Conservation (phyloP, 2,888 invertebrate species). For the Athripsodes cinereus region DNA sequence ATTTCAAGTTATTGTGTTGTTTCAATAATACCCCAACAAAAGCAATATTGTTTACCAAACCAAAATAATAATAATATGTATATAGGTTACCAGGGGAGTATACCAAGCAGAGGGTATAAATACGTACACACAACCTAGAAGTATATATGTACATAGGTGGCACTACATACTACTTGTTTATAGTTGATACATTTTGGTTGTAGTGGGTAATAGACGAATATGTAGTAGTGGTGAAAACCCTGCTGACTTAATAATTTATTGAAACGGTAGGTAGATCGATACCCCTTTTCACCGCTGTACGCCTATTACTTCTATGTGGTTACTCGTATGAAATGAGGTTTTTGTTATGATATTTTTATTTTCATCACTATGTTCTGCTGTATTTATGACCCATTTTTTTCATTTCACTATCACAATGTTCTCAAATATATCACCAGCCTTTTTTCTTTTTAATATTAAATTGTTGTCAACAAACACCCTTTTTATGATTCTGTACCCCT, state of each 20-base stretch:
- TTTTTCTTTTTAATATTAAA: no score
- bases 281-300: not conserved
- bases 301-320: not conserved
- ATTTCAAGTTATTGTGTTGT: no score
- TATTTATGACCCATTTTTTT: not conserved
- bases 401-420: not conserved
- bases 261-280: slow-evolving; percentile 1
- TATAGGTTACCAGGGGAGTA: not conserved
- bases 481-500: no score
- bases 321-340: not conserved
- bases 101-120: not conserved
- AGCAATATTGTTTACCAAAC: no score
- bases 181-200: not conserved
- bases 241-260: slow-evolving; percentile 2
- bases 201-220: not conserved
- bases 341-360: not conserved
- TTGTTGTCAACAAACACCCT: no score
- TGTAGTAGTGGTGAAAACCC: not conserved
- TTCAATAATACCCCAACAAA: no score
- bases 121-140: no score
- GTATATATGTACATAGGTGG: no score
- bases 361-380: not conserved
- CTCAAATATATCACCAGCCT: not conserved
- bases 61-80: no score
- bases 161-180: not conserved